Evolutionary conservation across 2,888 invertebrate species (phyloP).

Genomic region (Limenitis camilla): DNA sequence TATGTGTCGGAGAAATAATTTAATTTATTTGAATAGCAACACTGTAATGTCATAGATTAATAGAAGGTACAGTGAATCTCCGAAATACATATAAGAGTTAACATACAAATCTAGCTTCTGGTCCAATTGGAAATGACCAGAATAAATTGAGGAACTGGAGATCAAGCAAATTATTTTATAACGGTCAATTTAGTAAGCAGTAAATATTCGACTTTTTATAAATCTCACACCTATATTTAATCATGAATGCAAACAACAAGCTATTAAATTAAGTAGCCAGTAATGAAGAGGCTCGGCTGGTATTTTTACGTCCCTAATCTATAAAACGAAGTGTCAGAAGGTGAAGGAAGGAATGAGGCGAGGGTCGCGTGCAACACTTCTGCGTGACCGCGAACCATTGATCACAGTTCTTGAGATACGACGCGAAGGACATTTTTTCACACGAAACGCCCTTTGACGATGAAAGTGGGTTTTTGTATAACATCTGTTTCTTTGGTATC

Average conservation of each 20-base stretch:
- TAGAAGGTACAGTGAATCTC: no score
- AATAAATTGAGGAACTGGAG: no score
- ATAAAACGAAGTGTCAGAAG: constrained; percentile 48
- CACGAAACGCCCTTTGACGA: constrained; percentile 34
- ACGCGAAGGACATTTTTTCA: constrained; percentile 54
- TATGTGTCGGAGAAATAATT: no score
- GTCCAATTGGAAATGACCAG: no score
- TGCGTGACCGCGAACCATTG: constrained; percentile 60
- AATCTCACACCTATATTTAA: no score
- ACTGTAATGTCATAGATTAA: no score
- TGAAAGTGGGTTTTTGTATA: constrained; percentile 23
- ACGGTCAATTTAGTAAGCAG: no score
- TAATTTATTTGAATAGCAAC: no score
- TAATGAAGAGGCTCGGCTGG: constrained; percentile 50
- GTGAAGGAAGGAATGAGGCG: constrained; percentile 40
- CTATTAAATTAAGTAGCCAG: constrained; percentile 42
- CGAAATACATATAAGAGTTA: no score
- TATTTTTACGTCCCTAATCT: constrained; percentile 55
- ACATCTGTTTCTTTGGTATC: constrained; percentile 1
- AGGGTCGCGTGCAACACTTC: constrained; percentile 43
- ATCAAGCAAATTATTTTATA: no score
- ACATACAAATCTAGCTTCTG: no score
- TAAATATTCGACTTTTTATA: no score
- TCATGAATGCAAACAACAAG: constrained; percentile 29
- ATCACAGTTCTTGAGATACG: constrained; percentile 59